Evolutionary conservation across 2,797 vertebrate species (phyloP).

Genomic region (Xerus rutilus): DNA sequence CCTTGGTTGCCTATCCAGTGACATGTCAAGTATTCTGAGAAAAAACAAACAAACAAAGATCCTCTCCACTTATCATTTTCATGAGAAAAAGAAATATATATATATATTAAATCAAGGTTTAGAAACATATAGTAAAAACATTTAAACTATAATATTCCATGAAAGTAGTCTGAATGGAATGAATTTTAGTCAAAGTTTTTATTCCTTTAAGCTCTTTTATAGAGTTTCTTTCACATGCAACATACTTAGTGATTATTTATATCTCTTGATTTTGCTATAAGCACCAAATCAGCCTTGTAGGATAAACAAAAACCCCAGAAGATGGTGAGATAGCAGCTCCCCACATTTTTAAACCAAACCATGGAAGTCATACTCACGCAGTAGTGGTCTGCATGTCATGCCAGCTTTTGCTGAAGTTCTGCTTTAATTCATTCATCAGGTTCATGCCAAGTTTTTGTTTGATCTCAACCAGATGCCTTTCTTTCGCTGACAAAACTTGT

Average conservation of each 20-base stretch:
- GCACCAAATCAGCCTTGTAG: not conserved
- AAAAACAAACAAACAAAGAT: not conserved
- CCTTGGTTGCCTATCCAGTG: not conserved
- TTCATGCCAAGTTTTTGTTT: conserved; percentile 96
- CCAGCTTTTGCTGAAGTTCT: conserved; percentile 97
- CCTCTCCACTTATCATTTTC: not conserved
- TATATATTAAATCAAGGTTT: not conserved
- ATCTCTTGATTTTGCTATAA: not conserved
- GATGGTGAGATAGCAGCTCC: not conserved
- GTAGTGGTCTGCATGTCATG: conserved; percentile 95
- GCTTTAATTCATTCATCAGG: conserved; percentile 94
- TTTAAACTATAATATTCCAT: not conserved
- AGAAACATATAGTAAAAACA: not conserved
- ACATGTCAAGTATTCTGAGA: not conserved
- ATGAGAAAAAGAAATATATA: not conserved
- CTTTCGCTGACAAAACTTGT: conserved; percentile 97
- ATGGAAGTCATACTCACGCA: conserved; percentile 92
- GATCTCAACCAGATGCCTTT: conserved; percentile 95
- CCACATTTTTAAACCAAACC: rapidly evolving
- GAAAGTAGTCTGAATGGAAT: not conserved
- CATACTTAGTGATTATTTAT: not conserved
- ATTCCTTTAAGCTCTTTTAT: not conserved
- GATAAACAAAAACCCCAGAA: too few species aligned
- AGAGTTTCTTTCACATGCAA: not conserved
- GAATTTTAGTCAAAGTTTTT: not conserved